Conservation (phyloP, 2,888 invertebrate genomes). For the Phyllotreta cruciferae region DNA sequence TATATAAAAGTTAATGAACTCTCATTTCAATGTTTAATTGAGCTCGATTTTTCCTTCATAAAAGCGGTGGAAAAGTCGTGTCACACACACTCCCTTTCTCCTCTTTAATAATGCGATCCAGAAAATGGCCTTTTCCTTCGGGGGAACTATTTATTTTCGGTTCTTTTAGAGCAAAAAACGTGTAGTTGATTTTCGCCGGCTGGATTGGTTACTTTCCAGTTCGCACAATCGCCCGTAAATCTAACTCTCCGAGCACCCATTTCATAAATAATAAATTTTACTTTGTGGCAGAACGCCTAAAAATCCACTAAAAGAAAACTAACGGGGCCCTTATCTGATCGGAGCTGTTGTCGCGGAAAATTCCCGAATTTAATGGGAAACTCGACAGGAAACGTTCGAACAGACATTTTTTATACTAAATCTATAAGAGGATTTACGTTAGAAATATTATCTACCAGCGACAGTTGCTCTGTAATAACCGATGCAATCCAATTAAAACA, state of each 20-base stretch:
- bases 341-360: constrained; percentile 11
- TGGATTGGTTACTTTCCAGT: constrained; percentile 16
- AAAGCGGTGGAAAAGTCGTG: no score
- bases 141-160: not conserved
- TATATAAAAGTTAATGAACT: no score
- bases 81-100: no score
- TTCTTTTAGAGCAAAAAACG: not conserved
- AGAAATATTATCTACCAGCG: no score
- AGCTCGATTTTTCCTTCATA: no score
- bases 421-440: not conserved
- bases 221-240: constrained; percentile 28
- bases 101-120: no score
- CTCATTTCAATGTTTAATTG: no score
- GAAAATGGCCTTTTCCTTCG: no score
- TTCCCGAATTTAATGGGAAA: constrained; percentile 7
- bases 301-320: constrained; percentile 26
- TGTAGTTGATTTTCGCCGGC: constrained; percentile 14
- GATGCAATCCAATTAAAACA: no score
- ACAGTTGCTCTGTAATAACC: no score
- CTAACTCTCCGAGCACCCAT: constrained; percentile 27
- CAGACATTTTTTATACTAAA: not conserved
- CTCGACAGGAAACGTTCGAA: constrained; percentile 4
- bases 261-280: constrained; percentile 34
- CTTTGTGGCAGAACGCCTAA: constrained; percentile 21
- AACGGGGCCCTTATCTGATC: constrained; percentile 28